Percentiles rank a stretch among this genome's conserved stretches.
Evolutionary conservation across 2,113 vertebrate species (phyloP).

Genomic region (Hiodon tergisus): DNA sequence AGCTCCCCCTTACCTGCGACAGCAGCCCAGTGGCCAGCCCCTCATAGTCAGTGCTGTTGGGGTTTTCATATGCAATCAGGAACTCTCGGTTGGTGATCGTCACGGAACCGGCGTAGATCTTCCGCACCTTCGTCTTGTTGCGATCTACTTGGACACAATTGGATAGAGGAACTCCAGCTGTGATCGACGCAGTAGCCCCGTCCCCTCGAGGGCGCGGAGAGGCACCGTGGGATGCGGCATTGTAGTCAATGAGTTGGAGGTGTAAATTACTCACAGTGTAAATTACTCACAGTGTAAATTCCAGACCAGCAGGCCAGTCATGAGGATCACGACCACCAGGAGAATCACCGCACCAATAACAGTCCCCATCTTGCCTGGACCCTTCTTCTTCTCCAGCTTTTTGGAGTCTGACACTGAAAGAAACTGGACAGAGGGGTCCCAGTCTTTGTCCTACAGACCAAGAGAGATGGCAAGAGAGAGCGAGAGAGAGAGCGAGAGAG

Average conservation of each 20-base stretch:
- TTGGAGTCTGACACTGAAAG: constrained; percentile 55
- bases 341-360: constrained; percentile 55
- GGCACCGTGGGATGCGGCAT: neutral
- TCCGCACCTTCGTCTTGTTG: constrained; percentile 41
- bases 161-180: too few species aligned
- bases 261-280: too few species aligned
- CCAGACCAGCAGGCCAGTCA: constrained; percentile 66
- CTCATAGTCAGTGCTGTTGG: constrained; percentile 51
- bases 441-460: constrained; percentile 52
- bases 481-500: neutral
- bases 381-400: constrained; percentile 63
- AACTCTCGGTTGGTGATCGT: constrained; percentile 61
- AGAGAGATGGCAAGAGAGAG: neutral
- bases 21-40: constrained; percentile 49
- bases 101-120: constrained; percentile 62
- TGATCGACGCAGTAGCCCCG: neutral
- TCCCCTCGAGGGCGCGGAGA: neutral
- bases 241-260: neutral
- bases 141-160: constrained; percentile 45
- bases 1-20: constrained; percentile 45
- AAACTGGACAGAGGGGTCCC: constrained; percentile 57
- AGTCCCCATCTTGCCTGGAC: constrained; percentile 42
- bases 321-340: constrained; percentile 46
- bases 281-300: constrained; percentile 66
- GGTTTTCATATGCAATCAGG: constrained; percentile 48